phyloP scores from a whole-genome alignment of 2,113 vertebrate species.

The Anguilla rostrata region DNA sequence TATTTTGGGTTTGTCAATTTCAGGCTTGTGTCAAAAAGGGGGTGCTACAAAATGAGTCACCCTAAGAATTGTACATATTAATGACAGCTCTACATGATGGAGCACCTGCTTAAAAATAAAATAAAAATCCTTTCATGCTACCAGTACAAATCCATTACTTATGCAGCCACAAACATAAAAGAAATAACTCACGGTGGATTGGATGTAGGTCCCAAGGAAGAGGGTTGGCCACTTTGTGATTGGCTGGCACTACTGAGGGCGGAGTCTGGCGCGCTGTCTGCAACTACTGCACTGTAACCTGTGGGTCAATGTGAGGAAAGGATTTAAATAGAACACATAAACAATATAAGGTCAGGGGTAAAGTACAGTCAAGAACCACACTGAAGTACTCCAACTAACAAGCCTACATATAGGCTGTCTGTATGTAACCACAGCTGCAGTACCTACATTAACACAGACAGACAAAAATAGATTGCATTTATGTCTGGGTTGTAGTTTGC shows the following conservation, averaged over 20 bases:
- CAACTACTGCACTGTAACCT: slow-evolving; percentile 86
- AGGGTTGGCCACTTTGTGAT: slow-evolving; percentile 71
- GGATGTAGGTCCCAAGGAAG: slow-evolving; percentile 72
- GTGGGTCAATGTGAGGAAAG: background rate
- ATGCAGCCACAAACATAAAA: background rate
- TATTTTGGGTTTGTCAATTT: too few relatives aligned
- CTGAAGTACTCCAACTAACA: background rate
- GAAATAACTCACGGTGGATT: slow-evolving; percentile 77
- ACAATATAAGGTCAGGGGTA: background rate
- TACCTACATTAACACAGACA: background rate
- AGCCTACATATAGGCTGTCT: background rate
- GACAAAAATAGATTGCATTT: too few relatives aligned
- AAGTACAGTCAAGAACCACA: background rate
- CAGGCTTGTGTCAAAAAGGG: too few relatives aligned
- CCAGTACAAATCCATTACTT: background rate
- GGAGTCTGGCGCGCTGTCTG: slow-evolving; percentile 78
- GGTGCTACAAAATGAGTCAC: too few relatives aligned
- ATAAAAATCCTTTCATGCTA: too few relatives aligned
- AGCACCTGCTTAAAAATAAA: too few relatives aligned
- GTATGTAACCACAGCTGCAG: background rate
- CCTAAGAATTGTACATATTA: too few relatives aligned
- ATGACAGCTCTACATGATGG: too few relatives aligned
- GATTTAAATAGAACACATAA: background rate
- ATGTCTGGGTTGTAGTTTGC: too few relatives aligned
- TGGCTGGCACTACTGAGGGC: slow-evolving; percentile 73